A percentile compares a stretch with the other conserved stretches of the same genome.
Conservation (phyloP, 2,797 vertebrate species). For the Ctenopoma kingsleyae region DNA sequence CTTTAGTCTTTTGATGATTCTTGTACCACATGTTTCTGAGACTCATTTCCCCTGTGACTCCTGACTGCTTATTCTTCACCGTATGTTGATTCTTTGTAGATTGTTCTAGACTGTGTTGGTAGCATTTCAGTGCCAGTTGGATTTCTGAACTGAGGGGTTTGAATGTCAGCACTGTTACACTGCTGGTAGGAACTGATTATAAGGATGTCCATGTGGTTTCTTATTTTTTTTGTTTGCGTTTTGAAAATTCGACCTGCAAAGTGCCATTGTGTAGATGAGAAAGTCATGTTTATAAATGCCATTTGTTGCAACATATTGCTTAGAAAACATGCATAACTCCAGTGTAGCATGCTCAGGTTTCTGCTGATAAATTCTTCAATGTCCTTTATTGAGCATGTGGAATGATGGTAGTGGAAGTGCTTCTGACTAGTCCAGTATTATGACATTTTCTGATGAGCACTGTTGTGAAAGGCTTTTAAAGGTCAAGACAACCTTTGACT, state of each 20-base stretch:
- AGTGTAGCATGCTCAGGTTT: constrained; percentile 78
- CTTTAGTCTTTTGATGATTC: constrained; percentile 50
- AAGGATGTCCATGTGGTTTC: constrained; percentile 59
- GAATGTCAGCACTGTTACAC: constrained; percentile 60
- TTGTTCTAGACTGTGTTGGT: constrained; percentile 63
- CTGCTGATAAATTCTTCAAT: constrained; percentile 62
- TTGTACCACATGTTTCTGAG: constrained; percentile 76
- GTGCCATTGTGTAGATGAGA: constrained; percentile 66
- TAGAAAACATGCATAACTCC: constrained; percentile 53
- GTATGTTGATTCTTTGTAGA: constrained; percentile 59
- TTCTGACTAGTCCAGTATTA: constrained; percentile 65
- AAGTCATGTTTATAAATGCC: constrained; percentile 54
- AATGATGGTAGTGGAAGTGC: constrained; percentile 69
- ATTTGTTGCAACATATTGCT: constrained; percentile 60
- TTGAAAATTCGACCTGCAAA: constrained; percentile 58
- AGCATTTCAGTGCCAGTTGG: constrained; percentile 60
- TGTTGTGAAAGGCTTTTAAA: constrained; percentile 90
- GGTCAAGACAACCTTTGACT: constrained; percentile 85
- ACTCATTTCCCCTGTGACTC: constrained; percentile 53
- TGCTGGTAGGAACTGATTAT: constrained; percentile 61
- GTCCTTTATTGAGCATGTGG: constrained; percentile 78
- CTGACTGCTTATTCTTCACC: constrained; percentile 42
- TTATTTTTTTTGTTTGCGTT: constrained; percentile 33
- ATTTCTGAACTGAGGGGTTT: constrained; percentile 66
- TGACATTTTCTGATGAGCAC: constrained; percentile 70